Evolutionary conservation across 2,888 invertebrate genomes (phyloP), one percentile per base, ranked within the genome.

Genomic region (Petrolisthes manimaculis): DNA sequence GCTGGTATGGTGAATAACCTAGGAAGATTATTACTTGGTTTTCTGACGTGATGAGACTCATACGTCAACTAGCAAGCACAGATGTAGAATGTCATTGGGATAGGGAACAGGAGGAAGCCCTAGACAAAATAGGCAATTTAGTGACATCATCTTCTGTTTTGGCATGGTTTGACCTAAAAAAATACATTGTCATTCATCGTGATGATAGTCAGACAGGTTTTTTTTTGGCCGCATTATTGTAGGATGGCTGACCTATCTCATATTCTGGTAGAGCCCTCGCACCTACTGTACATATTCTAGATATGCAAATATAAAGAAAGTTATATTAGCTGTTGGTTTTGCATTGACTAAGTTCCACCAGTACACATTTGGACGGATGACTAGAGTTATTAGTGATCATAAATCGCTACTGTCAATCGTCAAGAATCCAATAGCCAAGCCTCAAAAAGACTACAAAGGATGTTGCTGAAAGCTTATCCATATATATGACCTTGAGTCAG

Each of bases 1-100:
- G 74, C 74, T 18, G 9, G 24, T 9, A 74, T 74, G 74, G 74
- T 74, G 74, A 74, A 74, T 74, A 3, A 21, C n/a, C 24, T 21
- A 8, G 21, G 5, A n/a, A 21, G 24, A 18, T 74, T 21, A 18
- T 74, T 18, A 12, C 74, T 18, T 74, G 24, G n/a, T n/a, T 74
- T 3, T 74, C 74, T 74, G 74, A 74, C n/a, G 74, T 74, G 74
- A 74, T n/a, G 74, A 24, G 12, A n/a, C n/a, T 9, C 74, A 61
- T 74, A 12, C 77, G 51, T 37, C 51, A 37, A 77, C 77, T 77
- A 77, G 77, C 77, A 55, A 80, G 14, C 55, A 80, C 21, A 21
- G 21, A 56, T 80, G 55, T n/a, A n/a, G 21, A 54, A 55, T 77
- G 77, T 21, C 77, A 77, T 0, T 77, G 77, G 77, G 77, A 14